Base-by-base conservation (phyloP, 2,797 vertebrate genomes). In the Sebastolobus alascanus region DNA sequence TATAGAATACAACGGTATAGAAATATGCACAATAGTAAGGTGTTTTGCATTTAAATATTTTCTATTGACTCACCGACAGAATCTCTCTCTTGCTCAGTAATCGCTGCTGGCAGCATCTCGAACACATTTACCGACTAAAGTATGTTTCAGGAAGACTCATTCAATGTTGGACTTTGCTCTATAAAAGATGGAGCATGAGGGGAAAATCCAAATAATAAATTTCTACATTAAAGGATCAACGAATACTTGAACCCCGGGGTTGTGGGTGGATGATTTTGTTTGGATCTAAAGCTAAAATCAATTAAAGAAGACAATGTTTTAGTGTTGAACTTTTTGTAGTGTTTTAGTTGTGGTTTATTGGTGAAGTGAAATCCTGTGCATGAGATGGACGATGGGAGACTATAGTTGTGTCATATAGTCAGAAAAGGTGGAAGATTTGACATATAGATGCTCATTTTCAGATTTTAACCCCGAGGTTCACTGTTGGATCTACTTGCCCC, bases 1-100 rank as follows among this genome's bases (percentile, higher is more conserved):
- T 91, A 91, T 87, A 92, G 92, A 92, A 84, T 93, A 94, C 89
- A 94, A 94, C 82, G 54, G 91, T 92, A 94, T 90, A 95, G 92
- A 95, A 92, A 94, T 94, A 93, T 94, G 91, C 92, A 95, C 94
- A 95, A 95, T 93, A 95, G 87, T 94, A 90, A 92, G 88, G 79
- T 92, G 88, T 94, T 94, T 95, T 92, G 94, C 90, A 92, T 95
- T 95, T 93, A 92, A 95, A 94, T 91, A 94, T 90, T 87, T 78
- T 83, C 73, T 87, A 90, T 88, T 46, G 82, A 92, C 72, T 90
- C 73, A 77, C 72, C 18, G 59, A 89, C 77, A 80, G 82, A 91
- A 91, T 90, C 84, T 82, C 89, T 88, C 79, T 92, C 79, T 89
- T 87, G 88, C 85, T 93, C 91, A 90, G 87, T 90, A 88, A 84